Evolutionary conservation across 2,113 vertebrate genomes (phyloP), one percentile per base, ranked within the genome.

Genomic region (Chamaea fasciata): DNA sequence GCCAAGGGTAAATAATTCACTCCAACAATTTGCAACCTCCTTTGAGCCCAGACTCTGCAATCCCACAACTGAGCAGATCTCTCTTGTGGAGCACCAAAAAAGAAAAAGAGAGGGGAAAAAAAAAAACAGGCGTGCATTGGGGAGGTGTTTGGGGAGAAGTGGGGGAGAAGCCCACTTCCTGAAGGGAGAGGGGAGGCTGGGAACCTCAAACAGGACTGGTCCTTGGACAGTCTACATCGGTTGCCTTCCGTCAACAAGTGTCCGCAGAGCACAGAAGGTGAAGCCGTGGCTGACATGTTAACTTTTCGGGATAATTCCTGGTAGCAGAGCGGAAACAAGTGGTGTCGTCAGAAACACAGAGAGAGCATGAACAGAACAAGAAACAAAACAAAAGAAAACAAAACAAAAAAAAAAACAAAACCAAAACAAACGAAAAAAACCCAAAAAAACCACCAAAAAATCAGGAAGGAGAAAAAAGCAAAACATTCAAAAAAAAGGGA

Each of bases 281-380:
- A 98, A 97, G 97, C 97, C 95, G 96, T 96, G 96, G 97, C 91
- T 97, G 98, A 96, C 98, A 97, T 98, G 99, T 99, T 99, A 99
- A 97, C 98, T 99, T 99, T 99, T 99, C 99, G 99, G 99, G 98
- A 99, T 98, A 98, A 99, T 99, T 98, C 99, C 99, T 99, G 98
- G 99, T 98, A 98, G 98, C 98, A 98, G 98, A 98, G 98, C 92
- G 98, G 98, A 99, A 98, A 99, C 98, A 99, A 99, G 98, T 98
- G 98, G 98, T 96, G 98, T 97, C 94, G 98, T 98, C 98, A 97
- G 96, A 97, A 97, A 97, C 95, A 97, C 96, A 97, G 96, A 97
- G 93, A 97, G 94, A 97, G 96, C 96, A 96, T 91, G 94, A 96
- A 97, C 94, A 97, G 97, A 98, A 98, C 97, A 98, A 97, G 96